Evolutionary conservation across 2,797 vertebrate species (phyloP), one percentile per base, ranked within the genome.

Genomic region (Microctenopoma lineatum): DNA sequence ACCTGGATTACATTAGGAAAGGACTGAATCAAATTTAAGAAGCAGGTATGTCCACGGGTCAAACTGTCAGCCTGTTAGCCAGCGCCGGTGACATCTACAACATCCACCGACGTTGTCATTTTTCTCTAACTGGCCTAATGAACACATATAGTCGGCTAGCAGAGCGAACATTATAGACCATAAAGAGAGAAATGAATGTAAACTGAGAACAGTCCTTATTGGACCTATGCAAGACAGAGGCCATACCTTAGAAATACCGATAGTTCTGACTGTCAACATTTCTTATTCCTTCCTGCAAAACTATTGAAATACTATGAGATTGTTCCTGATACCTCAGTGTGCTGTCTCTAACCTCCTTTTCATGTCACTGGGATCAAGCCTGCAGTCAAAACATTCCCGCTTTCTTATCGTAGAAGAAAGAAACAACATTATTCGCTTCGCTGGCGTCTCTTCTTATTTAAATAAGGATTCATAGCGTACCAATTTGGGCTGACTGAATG

Each of bases 381-480:
- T 63, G 36, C 50, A 74, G 66, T 80, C 63, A 81, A 54, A 83
- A 76, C 60, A 73, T 60, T 65, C 13, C n/a, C 21, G 65, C 58
- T 71, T 7, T 21, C 38, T 60, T 64, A 67, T 63, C 39, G 38
- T 55, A 34, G 66, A 59, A 54, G 15, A 12, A 44, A 34, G 55
- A 51, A n/a, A 26, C 32, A 36, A 26, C 34, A 16, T 1, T n/a
- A 7, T 21, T 39, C 21, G 44, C 52, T n/a, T 34, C 29, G 59
- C 46, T 65, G 47, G 66, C 73, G 55, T 59, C 29, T 56, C 50
- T 47, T 7, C 18, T 63, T 66, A 62, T 75, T 70, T 70, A 44
- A 73, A 72, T 36, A 52, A 21, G n/a, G 38, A 73, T 52, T 60
- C 54, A 34, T 4, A 58, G 34, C 51, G 39, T 3, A 52, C 25